These are phyloP conservation scores for Athrips mouffetella DNA, from an alignment of 2,888 invertebrate genomes.

Conservation along the genomic window DNA sequence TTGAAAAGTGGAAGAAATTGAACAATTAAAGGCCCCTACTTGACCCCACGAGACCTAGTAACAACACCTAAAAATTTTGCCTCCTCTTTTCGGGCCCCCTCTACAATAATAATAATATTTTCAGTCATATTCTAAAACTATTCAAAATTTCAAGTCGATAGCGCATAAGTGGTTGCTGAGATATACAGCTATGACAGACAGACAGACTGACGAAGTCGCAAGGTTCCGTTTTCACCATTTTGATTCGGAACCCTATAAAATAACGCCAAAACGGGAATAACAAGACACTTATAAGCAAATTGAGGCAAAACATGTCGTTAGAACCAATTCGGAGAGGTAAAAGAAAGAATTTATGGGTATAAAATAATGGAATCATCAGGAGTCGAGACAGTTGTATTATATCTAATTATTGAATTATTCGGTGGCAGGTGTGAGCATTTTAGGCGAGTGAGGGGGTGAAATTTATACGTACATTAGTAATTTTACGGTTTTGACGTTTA, in stretches of 20 bases:
- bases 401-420: conserved; percentile 55
- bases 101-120: too few relatives aligned
- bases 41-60: too few relatives aligned
- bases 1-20: too few relatives aligned
- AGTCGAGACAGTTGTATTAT: conserved; percentile 46
- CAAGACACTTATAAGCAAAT: conserved; percentile 6
- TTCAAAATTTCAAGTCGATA: conserved; percentile 7
- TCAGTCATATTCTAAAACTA: too few relatives aligned
- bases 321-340: conserved; percentile 4
- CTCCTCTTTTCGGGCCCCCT: too few relatives aligned
- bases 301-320: conserved; percentile 11
- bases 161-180: too few relatives aligned
- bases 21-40: too few relatives aligned
- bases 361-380: conserved; percentile 38
- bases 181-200: too few relatives aligned
- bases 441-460: conserved; percentile 39
- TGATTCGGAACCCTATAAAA: conserved; percentile 8
- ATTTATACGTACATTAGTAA: conserved; percentile 60
- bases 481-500: conserved; percentile 45
- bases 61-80: too few relatives aligned
- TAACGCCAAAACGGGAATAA: conserved; percentile 10
- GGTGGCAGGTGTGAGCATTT: conserved; percentile 53
- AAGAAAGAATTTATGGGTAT: conserved; percentile 32
- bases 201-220: too few relatives aligned
- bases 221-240: too few relatives aligned